Conservation (phyloP, 2,113 vertebrate species). For the Tyto alba region DNA sequence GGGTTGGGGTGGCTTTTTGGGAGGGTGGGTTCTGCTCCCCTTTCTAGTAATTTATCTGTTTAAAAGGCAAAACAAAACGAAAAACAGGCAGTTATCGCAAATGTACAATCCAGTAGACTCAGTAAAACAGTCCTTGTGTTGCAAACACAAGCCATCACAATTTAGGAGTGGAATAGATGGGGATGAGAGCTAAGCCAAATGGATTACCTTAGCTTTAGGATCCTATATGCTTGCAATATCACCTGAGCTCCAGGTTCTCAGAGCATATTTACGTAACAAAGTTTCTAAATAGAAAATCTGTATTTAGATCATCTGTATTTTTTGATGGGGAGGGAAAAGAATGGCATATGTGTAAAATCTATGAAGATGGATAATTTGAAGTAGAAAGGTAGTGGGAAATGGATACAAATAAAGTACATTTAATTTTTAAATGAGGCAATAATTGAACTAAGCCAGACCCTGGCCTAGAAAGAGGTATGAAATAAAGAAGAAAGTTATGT, state of each 20-base stretch:
- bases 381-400: conserved; percentile 55
- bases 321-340: conserved; percentile 66
- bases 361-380: conserved; percentile 43
- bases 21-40: neutral
- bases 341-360: conserved; percentile 41
- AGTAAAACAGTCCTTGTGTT: conserved; percentile 58
- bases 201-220: conserved; percentile 73
- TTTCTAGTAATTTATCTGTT: conserved; percentile 35
- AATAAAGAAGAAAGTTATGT: conserved; percentile 49
- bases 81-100: conserved; percentile 36
- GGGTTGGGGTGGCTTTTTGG: neutral
- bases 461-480: conserved; percentile 58
- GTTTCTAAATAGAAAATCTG: conserved; percentile 73
- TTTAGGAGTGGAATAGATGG: conserved; percentile 59
- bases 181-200: conserved; percentile 75
- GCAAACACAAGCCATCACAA: conserved; percentile 63
- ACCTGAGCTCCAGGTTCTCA: conserved; percentile 66
- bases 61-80: neutral
- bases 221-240: conserved; percentile 63
- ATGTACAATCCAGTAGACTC: conserved; percentile 34
- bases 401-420: conserved; percentile 28
- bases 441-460: conserved; percentile 59
- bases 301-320: conserved; percentile 71
- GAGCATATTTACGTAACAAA: conserved; percentile 66
- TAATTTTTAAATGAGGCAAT: conserved; percentile 72